phyloP scores from a whole-genome alignment of 2,888 invertebrate species.

The Diabrotica balteata region DNA sequence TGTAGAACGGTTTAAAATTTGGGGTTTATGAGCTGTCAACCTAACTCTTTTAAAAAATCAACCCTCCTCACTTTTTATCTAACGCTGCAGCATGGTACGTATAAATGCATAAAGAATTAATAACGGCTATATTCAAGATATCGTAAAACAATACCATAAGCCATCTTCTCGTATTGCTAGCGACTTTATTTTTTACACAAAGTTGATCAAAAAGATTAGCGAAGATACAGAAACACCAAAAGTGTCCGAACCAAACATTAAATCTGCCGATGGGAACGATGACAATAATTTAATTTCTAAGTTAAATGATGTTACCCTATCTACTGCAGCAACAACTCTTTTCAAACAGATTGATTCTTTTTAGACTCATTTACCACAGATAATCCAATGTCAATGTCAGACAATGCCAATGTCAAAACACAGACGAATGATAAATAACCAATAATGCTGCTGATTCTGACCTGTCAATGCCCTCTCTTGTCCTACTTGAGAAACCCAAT shows the following conservation, averaged over 20 bases:
- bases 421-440: conserved; percentile 4
- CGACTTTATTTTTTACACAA: no score
- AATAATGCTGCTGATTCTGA: conserved; percentile 2
- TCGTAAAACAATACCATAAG: no score
- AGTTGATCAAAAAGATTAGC: not conserved
- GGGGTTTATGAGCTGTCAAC: no score
- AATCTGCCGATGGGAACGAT: conserved; percentile 9
- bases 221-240: conserved; percentile 1
- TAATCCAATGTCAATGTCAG: conserved; percentile 5
- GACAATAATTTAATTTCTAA: conserved; percentile 16
- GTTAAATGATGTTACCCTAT: conserved; percentile 14
- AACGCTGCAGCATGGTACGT: no score
- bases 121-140: no score
- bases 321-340: conserved; percentile 4
- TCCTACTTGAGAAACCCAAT: not conserved
- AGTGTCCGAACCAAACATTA: conserved; percentile 4
- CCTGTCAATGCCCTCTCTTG: conserved; percentile 7
- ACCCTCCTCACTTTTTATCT: no score
- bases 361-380: conserved; percentile 21
- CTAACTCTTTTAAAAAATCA: no score
- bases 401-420: no score
- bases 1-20: no score
- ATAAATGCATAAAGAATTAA: no score
- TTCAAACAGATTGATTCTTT: conserved; percentile 22
- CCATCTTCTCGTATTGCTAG: no score